phyloP scores from a whole-genome alignment of 2,797 vertebrate genomes.

The Dryobates pubescens region DNA sequence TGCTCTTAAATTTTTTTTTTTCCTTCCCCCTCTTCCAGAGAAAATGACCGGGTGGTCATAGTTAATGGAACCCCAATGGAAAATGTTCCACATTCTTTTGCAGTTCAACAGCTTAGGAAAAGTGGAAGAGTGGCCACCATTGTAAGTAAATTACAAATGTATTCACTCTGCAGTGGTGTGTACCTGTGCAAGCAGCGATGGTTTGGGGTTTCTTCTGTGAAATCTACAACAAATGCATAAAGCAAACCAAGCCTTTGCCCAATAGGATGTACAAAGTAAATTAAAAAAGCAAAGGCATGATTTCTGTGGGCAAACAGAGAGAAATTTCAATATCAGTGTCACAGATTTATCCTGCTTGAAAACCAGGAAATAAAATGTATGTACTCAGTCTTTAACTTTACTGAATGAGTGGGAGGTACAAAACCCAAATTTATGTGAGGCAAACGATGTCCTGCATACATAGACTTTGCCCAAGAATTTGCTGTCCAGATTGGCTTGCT shows the following conservation, averaged over 20 bases:
- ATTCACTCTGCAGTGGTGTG: neutral
- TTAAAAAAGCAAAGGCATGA: neutral
- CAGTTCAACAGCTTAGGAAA: conserved; percentile 94
- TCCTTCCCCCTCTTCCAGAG: conserved; percentile 70
- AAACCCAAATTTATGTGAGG: neutral
- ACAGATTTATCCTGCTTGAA: neutral
- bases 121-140: conserved; percentile 96
- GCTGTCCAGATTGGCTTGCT: neutral
- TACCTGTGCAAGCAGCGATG: neutral
- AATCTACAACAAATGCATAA: neutral
- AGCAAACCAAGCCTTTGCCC: neutral
- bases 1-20: neutral
- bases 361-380: neutral
- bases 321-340: neutral
- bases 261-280: neutral
- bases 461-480: neutral
- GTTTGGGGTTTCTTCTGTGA: neutral
- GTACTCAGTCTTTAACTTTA: neutral
- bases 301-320: neutral
- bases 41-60: conserved; percentile 92
- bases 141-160: conserved; percentile 81
- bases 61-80: conserved; percentile 94
- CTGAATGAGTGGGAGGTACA: neutral
- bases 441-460: neutral
- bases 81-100: conserved; percentile 90